These are phyloP conservation scores for Reticulitermes lucifugus DNA, from an alignment of 2,888 invertebrate genomes.

Conservation along the genomic window DNA sequence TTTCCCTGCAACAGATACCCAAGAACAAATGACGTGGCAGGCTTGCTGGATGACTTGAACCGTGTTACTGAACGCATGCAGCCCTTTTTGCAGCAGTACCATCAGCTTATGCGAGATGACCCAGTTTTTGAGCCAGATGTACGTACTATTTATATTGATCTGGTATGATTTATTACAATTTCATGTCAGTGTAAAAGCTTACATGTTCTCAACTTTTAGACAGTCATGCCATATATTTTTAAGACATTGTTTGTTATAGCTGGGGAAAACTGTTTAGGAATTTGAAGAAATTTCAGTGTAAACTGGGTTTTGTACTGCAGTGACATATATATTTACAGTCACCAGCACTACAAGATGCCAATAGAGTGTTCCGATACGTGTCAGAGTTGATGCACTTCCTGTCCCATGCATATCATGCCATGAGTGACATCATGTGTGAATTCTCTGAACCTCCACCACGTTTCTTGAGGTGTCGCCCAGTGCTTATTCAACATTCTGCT, in stretches of 20 bases:
- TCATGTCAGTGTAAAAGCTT: background rate
- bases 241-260: background rate
- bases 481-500: conserved; percentile 76
- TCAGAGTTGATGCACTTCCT: conserved; percentile 86
- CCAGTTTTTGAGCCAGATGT: conserved; percentile 65
- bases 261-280: too few species aligned
- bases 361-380: conserved; percentile 78
- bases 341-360: conserved; percentile 66
- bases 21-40: conserved; percentile 68
- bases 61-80: conserved; percentile 71
- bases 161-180: background rate
- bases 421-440: conserved; percentile 87
- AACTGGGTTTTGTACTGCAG: background rate
- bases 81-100: conserved; percentile 75
- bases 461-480: conserved; percentile 77
- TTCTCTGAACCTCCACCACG: conserved; percentile 76
- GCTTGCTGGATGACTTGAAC: conserved; percentile 67
- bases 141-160: conserved; percentile 52
- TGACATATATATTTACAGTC: conserved; percentile 37
- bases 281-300: background rate
- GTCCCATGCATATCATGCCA: conserved; percentile 88
- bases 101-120: conserved; percentile 72
- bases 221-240: background rate
- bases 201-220: background rate
- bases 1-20: conserved; percentile 16